Evolutionary conservation across 2,113 vertebrate species (phyloP).

Genomic region (Lepisosteus oculatus): DNA sequence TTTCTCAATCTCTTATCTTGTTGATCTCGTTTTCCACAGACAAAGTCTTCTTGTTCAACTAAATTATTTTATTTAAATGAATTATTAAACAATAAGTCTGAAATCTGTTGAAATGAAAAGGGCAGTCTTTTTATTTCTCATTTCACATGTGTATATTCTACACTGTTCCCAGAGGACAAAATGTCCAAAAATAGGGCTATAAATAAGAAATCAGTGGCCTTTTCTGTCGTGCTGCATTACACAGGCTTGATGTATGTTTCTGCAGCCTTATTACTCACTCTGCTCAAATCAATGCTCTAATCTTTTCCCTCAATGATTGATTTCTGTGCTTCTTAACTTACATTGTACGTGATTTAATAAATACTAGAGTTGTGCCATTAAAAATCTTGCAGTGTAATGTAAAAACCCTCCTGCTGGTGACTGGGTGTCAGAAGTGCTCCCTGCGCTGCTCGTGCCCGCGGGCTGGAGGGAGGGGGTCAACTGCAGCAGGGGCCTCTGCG

Average conservation of each 20-base stretch:
- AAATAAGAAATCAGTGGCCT: conserved; percentile 74
- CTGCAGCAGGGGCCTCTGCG: background rate
- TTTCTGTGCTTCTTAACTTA: conserved; percentile 61
- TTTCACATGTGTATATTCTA: conserved; percentile 22
- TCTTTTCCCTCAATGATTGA: conserved; percentile 68
- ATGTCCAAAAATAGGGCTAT: conserved; percentile 67
- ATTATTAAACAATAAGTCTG: background rate
- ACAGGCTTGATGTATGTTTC: conserved; percentile 66
- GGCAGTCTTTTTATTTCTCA: conserved; percentile 25
- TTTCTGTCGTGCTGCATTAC: conserved; percentile 67
- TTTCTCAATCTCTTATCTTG: too few relatives aligned
- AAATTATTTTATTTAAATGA: too few relatives aligned
- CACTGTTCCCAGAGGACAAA: conserved; percentile 37
- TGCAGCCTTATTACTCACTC: conserved; percentile 72
- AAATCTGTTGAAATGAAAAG: background rate
- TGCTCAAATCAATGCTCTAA: conserved; percentile 69
- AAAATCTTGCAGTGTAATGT: conserved; percentile 19
- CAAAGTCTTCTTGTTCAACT: background rate
- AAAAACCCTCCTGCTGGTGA: conserved; percentile 3
- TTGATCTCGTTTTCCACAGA: background rate
- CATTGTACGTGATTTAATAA: conserved; percentile 59
- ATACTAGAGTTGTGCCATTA: conserved; percentile 46
- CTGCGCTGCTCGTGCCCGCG: background rate
- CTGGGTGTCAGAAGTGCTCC: background rate
- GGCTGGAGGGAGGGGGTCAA: background rate